Evolutionary conservation across 2,888 invertebrate genomes (phyloP), one percentile per base, ranked within the genome.

Genomic region (Lacanobia wlatinum): DNA sequence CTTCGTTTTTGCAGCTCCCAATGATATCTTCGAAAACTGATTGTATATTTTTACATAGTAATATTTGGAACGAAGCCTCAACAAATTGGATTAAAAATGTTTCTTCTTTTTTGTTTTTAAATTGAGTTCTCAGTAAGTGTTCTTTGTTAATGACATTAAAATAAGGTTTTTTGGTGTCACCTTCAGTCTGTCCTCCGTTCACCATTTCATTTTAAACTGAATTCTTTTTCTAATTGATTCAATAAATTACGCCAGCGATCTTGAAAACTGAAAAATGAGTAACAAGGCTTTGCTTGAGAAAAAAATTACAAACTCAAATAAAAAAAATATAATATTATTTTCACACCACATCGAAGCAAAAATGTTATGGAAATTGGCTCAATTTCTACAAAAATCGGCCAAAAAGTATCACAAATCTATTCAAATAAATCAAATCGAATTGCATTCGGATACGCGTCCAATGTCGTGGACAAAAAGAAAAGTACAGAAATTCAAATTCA

Each of bases 41-140:
- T 86, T 86, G 86, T 86, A 86, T 86, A 83, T 82, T 80, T 86
- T 86, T 79, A 80, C 86, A 86, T 86, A 83, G 76, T 80, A 85
- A 81, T 85, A 84, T 82, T 85, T 76, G 69, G 53, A 79, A 43
- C 67, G 68, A 66, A 69, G 64, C 68, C 65, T 59, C 64, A 64
- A 66, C 59, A 82, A 82, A 77, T 77, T 76, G 64, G 64, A 84
- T 75, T 66, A 63, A 70, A 73, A 68, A 62, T 34, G 23, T 58
- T 38, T 56, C 28, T 68, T 53, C 48, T 75, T 67, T 4, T 71
- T 46, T 62, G 23, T 66, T 70, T 78, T 63, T 60, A 74, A 73
- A 81, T 83, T 70, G 69, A 75, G 53, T 74, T 78, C 72, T 69
- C 23, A 61, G 55, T 28, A 23, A 80, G 53, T 70, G 46, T 71